phyloP scores from a whole-genome alignment of 2,797 vertebrate genomes.

The Phylloscopus collybita region DNA sequence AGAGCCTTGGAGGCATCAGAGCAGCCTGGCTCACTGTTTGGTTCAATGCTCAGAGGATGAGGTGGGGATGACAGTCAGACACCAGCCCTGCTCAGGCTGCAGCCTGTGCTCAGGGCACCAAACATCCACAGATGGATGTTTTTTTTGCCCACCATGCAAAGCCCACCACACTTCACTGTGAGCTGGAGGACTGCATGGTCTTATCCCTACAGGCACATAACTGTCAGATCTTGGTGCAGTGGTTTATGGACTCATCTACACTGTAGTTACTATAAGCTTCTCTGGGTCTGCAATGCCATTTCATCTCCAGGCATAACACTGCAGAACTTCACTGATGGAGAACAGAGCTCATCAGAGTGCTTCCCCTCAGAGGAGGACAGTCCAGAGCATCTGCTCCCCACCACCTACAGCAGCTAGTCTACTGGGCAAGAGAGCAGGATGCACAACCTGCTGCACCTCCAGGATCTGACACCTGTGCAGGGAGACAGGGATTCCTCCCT shows the following conservation, averaged over 20 bases:
- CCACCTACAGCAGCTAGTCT: background rate
- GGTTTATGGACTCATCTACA: background rate
- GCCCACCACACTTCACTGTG: background rate
- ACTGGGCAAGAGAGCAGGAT: background rate
- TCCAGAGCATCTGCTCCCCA: background rate
- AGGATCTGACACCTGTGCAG: background rate
- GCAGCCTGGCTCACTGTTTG: background rate
- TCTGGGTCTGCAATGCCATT: background rate
- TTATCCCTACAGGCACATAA: background rate
- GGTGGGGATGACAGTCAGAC: background rate
- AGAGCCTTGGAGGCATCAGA: background rate
- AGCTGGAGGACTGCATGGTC: background rate
- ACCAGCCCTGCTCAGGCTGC: background rate
- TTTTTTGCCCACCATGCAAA: background rate
- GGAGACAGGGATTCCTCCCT: background rate
- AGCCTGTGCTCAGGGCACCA: background rate
- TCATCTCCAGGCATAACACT: background rate
- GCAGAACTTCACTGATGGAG: background rate
- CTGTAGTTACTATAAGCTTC: background rate
- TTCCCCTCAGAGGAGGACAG: background rate
- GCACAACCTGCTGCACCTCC: background rate
- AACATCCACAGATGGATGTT: background rate
- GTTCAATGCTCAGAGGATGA: background rate
- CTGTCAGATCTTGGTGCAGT: background rate
- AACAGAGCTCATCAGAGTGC: background rate